Percentiles rank a stretch among this genome's conserved stretches.
phyloP scores from a whole-genome alignment of 92 coral and sea anemone species.

The Zoanthus sansibaricus region DNA sequence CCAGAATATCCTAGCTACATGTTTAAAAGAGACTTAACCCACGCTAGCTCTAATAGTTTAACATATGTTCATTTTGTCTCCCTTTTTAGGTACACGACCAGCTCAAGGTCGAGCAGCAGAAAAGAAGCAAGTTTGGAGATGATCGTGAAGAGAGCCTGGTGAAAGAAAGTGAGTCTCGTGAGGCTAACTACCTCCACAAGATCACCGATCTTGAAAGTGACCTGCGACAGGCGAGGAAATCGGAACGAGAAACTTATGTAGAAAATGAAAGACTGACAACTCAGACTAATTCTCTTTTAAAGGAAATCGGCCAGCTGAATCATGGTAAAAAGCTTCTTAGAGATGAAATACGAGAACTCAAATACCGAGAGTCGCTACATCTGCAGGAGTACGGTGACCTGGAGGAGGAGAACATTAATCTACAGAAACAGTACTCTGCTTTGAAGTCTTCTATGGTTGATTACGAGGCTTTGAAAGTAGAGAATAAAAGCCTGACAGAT shows the following conservation, averaged over 20 bases:
- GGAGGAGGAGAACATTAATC: slow-evolving; percentile 93
- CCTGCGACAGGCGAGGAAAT: slow-evolving; percentile 83
- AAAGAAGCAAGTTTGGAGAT: slow-evolving; percentile 95
- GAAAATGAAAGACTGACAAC: slow-evolving; percentile 87
- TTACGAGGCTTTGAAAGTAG: slow-evolving; percentile 97
- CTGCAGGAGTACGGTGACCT: slow-evolving; percentile 90
- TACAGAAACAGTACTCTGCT: slow-evolving; percentile 91
- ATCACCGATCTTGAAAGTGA: slow-evolving; percentile 95
- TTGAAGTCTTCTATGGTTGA: slow-evolving; percentile 92
- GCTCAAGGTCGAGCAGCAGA: slow-evolving; percentile 93
- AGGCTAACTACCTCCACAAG: slow-evolving; percentile 87
- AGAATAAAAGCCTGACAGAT: slow-evolving; percentile 91
- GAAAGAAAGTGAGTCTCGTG: slow-evolving; percentile 96
- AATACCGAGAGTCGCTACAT: slow-evolving; percentile 82
- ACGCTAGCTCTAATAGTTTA: no score
- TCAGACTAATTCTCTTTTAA: slow-evolving; percentile 75
- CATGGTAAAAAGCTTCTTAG: slow-evolving; percentile 82
- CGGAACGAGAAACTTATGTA: slow-evolving; percentile 78
- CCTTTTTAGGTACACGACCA: slow-evolving; percentile 85
- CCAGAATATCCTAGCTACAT: no score
- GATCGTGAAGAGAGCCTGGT: slow-evolving; percentile 94
- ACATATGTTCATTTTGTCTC: background rate
- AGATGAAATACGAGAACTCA: slow-evolving; percentile 88
- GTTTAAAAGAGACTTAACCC: no score
- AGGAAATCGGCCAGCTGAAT: slow-evolving; percentile 85